phyloP scores from a whole-genome alignment of 2,888 invertebrate species.

The Synanthedon formicaeformis region DNA sequence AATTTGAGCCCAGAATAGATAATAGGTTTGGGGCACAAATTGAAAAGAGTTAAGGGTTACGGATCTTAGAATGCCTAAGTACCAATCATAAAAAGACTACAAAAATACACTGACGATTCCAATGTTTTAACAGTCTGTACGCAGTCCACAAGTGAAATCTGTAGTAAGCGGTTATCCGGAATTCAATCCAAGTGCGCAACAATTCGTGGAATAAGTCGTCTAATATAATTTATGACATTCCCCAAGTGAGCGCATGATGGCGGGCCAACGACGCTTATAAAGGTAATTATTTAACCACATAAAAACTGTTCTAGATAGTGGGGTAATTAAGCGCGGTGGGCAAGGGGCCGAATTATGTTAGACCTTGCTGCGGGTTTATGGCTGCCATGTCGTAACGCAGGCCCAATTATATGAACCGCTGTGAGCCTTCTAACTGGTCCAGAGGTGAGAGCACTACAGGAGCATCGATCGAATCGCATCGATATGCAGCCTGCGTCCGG shows the following conservation, averaged over 20 bases:
- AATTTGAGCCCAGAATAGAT: too few species aligned
- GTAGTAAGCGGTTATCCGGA: too few species aligned
- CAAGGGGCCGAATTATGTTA: not conserved
- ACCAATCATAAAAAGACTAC: too few species aligned
- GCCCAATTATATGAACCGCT: conserved; percentile 34
- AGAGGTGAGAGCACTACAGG: conserved; percentile 11
- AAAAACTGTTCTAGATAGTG: not conserved
- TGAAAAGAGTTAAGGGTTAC: too few species aligned
- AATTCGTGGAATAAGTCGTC: not conserved
- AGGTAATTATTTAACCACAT: not conserved
- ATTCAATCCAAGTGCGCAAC: not conserved
- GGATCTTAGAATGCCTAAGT: too few species aligned
- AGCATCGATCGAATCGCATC: not conserved
- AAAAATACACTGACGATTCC: too few species aligned
- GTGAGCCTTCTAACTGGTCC: conserved; percentile 32
- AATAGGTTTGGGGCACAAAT: too few species aligned
- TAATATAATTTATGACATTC: not conserved
- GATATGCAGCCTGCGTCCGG: not conserved
- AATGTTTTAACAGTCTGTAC: too few species aligned
- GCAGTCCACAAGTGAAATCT: too few species aligned
- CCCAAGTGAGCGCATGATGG: not conserved
- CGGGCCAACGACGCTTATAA: not conserved
- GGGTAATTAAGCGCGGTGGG: not conserved
- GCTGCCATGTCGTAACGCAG: conserved; percentile 21
- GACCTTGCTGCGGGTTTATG: not conserved